Evolutionary conservation across 2,797 vertebrate species (phyloP), one percentile per base, ranked within the genome.

Genomic region (Pachyuromys duprasi): DNA sequence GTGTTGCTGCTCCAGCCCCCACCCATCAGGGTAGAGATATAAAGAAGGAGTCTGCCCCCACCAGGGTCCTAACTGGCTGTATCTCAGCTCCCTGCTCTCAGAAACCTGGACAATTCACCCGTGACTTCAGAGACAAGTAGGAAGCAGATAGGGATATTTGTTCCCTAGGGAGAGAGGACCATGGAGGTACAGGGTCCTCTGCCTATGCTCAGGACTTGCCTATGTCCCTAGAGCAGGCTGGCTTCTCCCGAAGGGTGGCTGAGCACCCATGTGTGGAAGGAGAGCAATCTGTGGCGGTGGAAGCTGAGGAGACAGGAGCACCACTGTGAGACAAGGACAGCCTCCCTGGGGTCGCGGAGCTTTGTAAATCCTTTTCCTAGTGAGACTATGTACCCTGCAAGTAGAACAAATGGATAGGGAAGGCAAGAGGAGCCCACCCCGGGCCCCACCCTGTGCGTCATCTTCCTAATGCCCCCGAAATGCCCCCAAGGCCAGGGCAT

Each of bases 391-490:
- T 36, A 14, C 31, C 11, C 26, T 3, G 3, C 60, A 83, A 33
- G 39, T 63, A 83, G 60, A 45, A 39, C 49, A 49, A 49, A 57
- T 15, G 60, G 15, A 33, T 20, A 65, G 28, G 81, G 45, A 83
- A 17, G 26, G 81, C 18, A 83, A 65, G 79, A 62, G 5, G 57
- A 17, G 8, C 26, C 36, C 7, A 1, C 2, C 45, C 20, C 36
- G 28, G 12, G 62, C 0, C 1, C 69, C 8, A 0, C 14, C 28
- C 53, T n/a, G 17, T 3, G 33, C 42, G 13, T 9, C 57, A 0
- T 20, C 84, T 86, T 74, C 9, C 5, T 63, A 9, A 36, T 0
- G 42, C 12, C 49, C 28, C 20, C 1, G 28, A 3, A 39, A 74
- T 33, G 8, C 5, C 39, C 14, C 13, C 18, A 84, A 83, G 72